Evolutionary conservation across 1,140 invertebrate genomes (phyloP), one percentile per base, ranked within the genome.

Genomic region (Euura saliciscinereae): DNA sequence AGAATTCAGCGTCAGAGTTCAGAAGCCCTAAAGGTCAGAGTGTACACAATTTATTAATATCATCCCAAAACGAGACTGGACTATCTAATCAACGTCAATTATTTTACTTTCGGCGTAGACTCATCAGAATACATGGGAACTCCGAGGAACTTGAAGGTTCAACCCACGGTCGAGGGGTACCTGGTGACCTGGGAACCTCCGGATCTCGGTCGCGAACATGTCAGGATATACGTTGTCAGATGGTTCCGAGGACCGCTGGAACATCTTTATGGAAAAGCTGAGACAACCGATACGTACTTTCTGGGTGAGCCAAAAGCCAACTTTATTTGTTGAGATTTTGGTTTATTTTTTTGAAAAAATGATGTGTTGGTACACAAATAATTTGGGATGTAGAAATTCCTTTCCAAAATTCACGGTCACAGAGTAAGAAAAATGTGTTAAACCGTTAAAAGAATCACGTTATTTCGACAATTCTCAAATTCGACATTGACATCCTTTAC

Each of bases 181-280:
- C 83, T 93, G 8, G 89, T 95, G 2, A 90, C 90, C 43, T 96
- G 94, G 94, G 88, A 91, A 68, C 90, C 92, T 28, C 94, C 94
- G 1, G 81, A 85, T 11, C 84, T 88, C 71, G 91, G 91, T 0
- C 78, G 84, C 13, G 89, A 93, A 43, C 82, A 86, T 46, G 80
- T 93, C 4, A 87, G 89, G 69, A 76, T 88, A 2, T 94, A 93
- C 71, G 86, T 88, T 0, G 89, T 94, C 0, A 89, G 88, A 75
- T 93, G 92, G 92, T 89, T 85, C 44, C 86, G 89, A 77, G 91
- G 90, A 43, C 85, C 89, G 8, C 84, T 90, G 4, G 90, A 92
- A 68, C 83, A 88, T 76, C 78, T 92, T 0, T 87, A 90, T 65
- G 91, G 91, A 8, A 87, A 86, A 69, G 89, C 88, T 2, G 91